These are phyloP conservation scores for Karalla daura DNA, from an alignment of 2,797 vertebrate species.

Conservation along the genomic window DNA sequence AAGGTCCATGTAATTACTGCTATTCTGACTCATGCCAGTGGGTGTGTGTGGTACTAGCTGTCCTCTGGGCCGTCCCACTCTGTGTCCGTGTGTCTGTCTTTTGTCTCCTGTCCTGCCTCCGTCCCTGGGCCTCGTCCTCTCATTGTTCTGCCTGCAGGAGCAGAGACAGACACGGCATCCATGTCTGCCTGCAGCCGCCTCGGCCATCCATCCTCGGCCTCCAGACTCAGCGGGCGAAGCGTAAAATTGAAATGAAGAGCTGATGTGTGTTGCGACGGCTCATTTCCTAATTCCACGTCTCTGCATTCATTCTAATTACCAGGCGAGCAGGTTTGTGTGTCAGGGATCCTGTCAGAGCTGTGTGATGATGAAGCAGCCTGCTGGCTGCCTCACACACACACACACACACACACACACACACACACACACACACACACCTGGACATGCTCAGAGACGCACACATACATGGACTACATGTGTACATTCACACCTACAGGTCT, in stretches of 20 bases:
- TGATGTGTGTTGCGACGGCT: conserved; percentile 79
- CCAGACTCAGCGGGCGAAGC: conserved; percentile 77
- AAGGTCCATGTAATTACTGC: no score
- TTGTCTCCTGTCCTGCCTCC: no score
- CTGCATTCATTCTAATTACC: conserved; percentile 81
- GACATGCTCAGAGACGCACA: no score
- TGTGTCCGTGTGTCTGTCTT: not conserved
- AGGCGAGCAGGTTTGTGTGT: conserved; percentile 73
- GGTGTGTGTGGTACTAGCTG: no score
- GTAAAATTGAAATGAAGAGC: conserved; percentile 81
- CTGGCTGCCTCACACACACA: conserved; percentile 75
- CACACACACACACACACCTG: conserved; percentile 76
- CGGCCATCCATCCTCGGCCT: conserved; percentile 72
- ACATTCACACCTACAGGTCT: no score
- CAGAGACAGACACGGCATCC: conserved; percentile 48
- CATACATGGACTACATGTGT: no score
- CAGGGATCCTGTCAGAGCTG: conserved; percentile 77
- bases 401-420: no score
- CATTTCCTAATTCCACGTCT: conserved; percentile 79
- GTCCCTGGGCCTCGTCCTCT: not conserved
- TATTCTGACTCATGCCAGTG: no score
- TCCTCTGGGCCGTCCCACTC: not conserved
- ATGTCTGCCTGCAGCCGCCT: conserved; percentile 67
- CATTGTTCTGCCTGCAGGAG: conserved; percentile 40
- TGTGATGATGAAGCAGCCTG: conserved; percentile 74